Evolutionary conservation across 2,797 vertebrate species (phyloP), one percentile per base, ranked within the genome.

Genomic region (Australoheros facetus): DNA sequence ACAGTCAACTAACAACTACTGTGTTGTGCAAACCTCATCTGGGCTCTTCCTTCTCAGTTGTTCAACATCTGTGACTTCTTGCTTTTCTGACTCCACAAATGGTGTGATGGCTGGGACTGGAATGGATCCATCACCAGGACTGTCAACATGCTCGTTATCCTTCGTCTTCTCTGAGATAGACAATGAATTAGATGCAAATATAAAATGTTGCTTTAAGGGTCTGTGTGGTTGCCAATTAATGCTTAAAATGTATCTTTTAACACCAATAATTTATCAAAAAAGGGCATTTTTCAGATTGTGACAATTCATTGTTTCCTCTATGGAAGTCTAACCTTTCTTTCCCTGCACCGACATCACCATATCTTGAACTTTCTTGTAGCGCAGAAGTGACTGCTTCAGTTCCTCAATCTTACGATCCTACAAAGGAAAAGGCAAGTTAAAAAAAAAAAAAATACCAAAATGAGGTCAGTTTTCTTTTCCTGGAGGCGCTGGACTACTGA

Each of bases 391-490:
- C 28, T 98, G 97, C 5, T 97, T 96, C 58, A 99, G 95, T 73
- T 99, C 98, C 84, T 99, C 98, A 87, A 99, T 99, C 94, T 98
- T 99, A 64, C 94, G 95, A 92, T 99, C 98, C 98, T 99, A 79
- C 16, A 77, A 78, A 84, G 71, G 48, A 80, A 42, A 81, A 76
- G 10, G 62, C 16, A 58, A 21, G 37, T 37, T 2, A 7, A 1
- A 58, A 57, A 64, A 2, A 58, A 62, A 51, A 1, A 2, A n/a
- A n/a, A n/a, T n/a, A n/a, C n/a, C 10, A 56, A 54, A 58, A 48
- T 10, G 4, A 73, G 32, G 5, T 1, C 5, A 4, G 10, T 4
- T 28, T 48, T 11, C 1, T 0, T 12, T 45, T 17, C 2, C 5
- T 4, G 13, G 3, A 14, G 0, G 4, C 7, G 5, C 23, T 54